A percentile compares a stretch with the other conserved stretches of the same genome.
Conservation (phyloP, 1,140 invertebrate species). For the Cephus cinctus region DNA sequence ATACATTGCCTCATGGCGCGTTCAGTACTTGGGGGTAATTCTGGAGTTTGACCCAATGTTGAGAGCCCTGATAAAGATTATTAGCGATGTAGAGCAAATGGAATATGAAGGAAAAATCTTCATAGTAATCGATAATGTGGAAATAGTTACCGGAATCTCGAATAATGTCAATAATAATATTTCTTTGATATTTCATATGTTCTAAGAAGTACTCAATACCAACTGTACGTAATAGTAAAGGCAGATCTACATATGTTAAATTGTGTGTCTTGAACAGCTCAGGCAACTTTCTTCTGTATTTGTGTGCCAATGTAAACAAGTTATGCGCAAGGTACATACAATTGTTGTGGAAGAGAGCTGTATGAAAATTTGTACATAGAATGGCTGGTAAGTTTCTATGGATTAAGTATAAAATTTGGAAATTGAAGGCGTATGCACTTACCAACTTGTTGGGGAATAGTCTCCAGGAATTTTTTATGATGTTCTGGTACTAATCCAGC, state of each 20-base stretch:
- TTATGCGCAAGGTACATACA: slow-evolving; percentile 85
- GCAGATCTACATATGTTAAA: slow-evolving; percentile 62
- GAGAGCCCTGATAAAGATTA: slow-evolving; percentile 56
- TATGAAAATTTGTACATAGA: slow-evolving; percentile 19
- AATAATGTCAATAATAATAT: slow-evolving; percentile 71
- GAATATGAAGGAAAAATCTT: slow-evolving; percentile 1
- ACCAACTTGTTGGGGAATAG: slow-evolving; percentile 83
- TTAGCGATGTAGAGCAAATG: slow-evolving; percentile 1
- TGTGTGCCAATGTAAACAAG: slow-evolving; percentile 65
- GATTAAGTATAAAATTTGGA: slow-evolving; percentile 13
- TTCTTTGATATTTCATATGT: slow-evolving; percentile 72
- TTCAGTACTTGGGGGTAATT: slow-evolving; percentile 66
- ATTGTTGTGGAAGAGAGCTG: slow-evolving; percentile 92
- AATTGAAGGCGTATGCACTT: slow-evolving; percentile 37
- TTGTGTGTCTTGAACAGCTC: slow-evolving; percentile 45
- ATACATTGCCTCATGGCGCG: slow-evolving; percentile 78
- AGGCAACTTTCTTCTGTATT: slow-evolving; percentile 57
- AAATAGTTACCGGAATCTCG: slow-evolving; percentile 64
- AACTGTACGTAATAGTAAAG: slow-evolving; percentile 60
- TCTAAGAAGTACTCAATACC: slow-evolving; percentile 68
- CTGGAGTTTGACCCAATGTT: slow-evolving; percentile 51
- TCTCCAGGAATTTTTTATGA: slow-evolving; percentile 76
- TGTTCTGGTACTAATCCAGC: slow-evolving; percentile 72
- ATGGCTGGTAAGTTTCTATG: slow-evolving; percentile 5
- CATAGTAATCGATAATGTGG: neutral